phyloP scores from a whole-genome alignment of 2,797 vertebrate genomes.

The Phataginus tetradactyla region DNA sequence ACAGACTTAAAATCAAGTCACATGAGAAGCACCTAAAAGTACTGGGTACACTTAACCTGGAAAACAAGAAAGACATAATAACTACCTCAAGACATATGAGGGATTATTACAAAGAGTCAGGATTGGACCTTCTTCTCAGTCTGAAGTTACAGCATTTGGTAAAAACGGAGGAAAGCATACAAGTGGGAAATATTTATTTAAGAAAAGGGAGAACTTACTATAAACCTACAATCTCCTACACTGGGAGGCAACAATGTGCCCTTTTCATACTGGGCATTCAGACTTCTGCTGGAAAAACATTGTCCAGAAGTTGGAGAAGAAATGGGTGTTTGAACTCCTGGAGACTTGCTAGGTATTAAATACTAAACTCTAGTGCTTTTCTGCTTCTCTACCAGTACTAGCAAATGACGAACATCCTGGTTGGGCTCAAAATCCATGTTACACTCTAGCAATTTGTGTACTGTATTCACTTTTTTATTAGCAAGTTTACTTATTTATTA shows the following conservation, averaged over 20 bases:
- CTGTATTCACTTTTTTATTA: not conserved
- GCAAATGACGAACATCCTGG: not conserved
- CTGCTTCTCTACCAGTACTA: not conserved
- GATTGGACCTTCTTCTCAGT: not conserved
- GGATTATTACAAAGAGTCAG: not conserved
- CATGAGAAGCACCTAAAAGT: not conserved
- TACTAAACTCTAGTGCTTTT: not conserved
- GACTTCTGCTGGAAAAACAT: not conserved
- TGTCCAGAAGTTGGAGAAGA: not conserved
- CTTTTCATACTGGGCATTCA: not conserved
- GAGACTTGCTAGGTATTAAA: not conserved
- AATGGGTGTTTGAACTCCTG: not conserved
- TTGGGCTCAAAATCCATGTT: not conserved
- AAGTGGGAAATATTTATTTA: not conserved
- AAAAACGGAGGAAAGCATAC: not conserved
- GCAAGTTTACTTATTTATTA: not conserved
- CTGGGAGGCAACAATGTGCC: not conserved
- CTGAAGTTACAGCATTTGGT: not conserved
- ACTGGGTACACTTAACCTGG: not conserved
- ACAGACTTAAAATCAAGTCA: not conserved
- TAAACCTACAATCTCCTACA: not conserved
- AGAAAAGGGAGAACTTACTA: not conserved
- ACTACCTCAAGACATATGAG: not conserved
- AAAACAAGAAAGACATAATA: not conserved
- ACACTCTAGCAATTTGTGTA: not conserved